These are phyloP conservation scores for Bothrops alternatus DNA, from an alignment of 2,797 vertebrate species.

Conservation along the genomic window DNA sequence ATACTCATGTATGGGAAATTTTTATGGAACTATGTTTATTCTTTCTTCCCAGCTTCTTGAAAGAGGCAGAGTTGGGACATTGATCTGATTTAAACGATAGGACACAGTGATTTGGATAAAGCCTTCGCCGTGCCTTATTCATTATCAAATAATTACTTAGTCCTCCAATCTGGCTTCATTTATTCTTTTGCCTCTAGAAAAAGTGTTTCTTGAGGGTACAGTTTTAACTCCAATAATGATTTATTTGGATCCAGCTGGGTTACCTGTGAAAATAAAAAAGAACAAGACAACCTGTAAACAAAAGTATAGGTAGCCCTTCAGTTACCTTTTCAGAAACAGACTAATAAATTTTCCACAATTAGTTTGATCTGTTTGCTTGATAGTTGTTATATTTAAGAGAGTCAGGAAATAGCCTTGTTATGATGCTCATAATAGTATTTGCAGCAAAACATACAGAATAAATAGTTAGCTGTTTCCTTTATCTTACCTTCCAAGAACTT, in stretches of 20 bases:
- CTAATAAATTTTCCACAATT: neutral
- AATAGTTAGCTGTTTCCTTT: neutral
- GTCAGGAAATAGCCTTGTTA: neutral
- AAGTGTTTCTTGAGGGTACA: conserved; percentile 99
- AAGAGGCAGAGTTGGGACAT: conserved; percentile 82
- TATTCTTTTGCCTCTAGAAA: conserved; percentile 99
- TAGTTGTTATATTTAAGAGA: neutral
- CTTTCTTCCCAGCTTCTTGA: conserved; percentile 80
- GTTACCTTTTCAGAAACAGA: conserved; percentile 15
- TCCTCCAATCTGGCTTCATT: conserved; percentile 62
- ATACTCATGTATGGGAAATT: conserved; percentile 70
- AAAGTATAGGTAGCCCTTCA: neutral
- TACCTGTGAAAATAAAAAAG: conserved; percentile 79
- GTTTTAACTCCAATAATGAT: conserved; percentile 93
- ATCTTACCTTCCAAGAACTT: conserved; percentile 5
- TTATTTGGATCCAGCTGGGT: conserved; percentile 91
- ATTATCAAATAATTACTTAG: conserved; percentile 63
- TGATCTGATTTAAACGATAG: conserved; percentile 64
- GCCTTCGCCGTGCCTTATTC: conserved; percentile 66
- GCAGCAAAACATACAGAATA: neutral
- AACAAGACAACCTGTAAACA: neutral
- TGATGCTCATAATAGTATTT: neutral
- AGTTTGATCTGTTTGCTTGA: neutral
- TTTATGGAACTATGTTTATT: conserved; percentile 77
- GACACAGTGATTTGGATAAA: conserved; percentile 63